phyloP scores from a whole-genome alignment of 2,797 vertebrate species.

The Eupleurogrammus muticus region DNA sequence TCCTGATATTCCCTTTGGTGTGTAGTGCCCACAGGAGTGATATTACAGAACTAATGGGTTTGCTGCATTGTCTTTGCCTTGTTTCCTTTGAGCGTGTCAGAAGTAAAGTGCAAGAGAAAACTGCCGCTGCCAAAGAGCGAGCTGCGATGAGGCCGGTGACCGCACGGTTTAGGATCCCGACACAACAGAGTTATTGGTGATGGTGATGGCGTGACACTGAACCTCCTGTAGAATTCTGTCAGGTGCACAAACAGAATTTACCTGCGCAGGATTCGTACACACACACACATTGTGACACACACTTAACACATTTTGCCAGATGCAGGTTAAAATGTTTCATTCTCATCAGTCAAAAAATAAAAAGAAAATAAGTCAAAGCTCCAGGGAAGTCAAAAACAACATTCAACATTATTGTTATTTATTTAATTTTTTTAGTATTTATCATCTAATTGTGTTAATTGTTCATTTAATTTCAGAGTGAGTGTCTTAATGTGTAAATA shows the following conservation, averaged over 20 bases:
- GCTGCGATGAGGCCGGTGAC: constrained; percentile 5
- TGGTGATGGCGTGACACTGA: no score
- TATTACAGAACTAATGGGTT: constrained; percentile 69
- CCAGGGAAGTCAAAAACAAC: no score
- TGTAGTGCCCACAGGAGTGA: constrained; percentile 54
- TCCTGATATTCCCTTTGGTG: constrained; percentile 70
- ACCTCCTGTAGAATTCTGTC: constrained; percentile 16
- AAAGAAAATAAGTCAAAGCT: no score
- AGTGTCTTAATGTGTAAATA: no score
- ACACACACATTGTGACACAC: neutral
- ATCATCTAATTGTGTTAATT: no score
- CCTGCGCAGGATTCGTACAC: no score
- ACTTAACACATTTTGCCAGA: neutral
- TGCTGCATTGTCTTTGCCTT: constrained; percentile 49
- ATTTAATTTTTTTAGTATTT: no score
- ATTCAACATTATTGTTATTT: no score
- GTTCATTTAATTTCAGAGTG: no score
- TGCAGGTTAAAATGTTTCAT: neutral
- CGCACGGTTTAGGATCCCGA: constrained; percentile 27
- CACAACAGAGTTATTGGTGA: constrained; percentile 11
- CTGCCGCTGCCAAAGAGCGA: constrained; percentile 17
- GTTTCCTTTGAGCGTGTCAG: constrained; percentile 49
- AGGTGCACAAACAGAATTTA: constrained; percentile 16
- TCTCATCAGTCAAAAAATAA: neutral
- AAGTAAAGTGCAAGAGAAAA: constrained; percentile 58